Conservation (phyloP, 2,888 invertebrate genomes). For the Drosophila lacicola region DNA sequence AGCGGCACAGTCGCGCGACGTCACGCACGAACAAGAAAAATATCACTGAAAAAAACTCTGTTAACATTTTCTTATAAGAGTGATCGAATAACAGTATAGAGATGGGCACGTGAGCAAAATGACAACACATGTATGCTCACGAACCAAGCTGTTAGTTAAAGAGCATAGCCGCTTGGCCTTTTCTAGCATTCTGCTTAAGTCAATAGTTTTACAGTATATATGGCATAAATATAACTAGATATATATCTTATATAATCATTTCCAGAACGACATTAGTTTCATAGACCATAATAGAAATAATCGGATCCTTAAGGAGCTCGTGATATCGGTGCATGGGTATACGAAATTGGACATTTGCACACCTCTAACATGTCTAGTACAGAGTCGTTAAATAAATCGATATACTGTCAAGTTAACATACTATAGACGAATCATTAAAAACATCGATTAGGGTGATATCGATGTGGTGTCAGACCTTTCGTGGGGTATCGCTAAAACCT, state of each 20-base stretch:
- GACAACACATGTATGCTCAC: background rate
- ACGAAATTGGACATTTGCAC: background rate
- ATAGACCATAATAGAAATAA: background rate
- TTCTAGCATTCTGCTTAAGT: background rate
- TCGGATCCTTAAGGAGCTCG: background rate
- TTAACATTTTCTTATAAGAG: slow-evolving; percentile 51
- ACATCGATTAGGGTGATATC: background rate
- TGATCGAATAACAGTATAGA: slow-evolving; percentile 20
- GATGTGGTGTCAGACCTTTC: too few species aligned
- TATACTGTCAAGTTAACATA: slow-evolving; percentile 1
- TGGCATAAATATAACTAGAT: background rate
- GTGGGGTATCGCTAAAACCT: background rate
- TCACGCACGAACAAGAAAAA: slow-evolving; percentile 56
- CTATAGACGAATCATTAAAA: background rate
- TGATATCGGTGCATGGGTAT: background rate
- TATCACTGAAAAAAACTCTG: slow-evolving; percentile 47
- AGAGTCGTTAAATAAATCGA: slow-evolving; percentile 1
- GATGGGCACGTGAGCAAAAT: slow-evolving; percentile 18
- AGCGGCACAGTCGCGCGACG: slow-evolving; percentile 47
- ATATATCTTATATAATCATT: background rate
- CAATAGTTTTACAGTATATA: too few species aligned
- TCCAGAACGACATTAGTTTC: background rate
- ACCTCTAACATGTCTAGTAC: too few species aligned
- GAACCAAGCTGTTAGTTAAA: background rate
- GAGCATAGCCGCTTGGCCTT: too few species aligned